These are phyloP conservation scores for Furnarius figulus DNA, from an alignment of 2,113 vertebrate species.

Conservation along the genomic window DNA sequence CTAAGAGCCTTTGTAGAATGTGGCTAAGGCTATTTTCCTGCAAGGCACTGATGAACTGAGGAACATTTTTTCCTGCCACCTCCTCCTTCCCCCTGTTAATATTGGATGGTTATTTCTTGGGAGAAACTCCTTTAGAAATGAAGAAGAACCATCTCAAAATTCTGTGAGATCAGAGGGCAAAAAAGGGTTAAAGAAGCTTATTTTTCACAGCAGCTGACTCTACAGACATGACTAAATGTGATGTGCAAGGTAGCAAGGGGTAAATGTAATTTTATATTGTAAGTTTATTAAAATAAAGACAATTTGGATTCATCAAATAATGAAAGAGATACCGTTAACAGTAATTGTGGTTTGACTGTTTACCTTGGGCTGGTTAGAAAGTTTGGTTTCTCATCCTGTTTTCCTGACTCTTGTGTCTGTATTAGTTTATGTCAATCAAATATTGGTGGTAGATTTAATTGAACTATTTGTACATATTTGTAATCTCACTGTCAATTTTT, in stretches of 20 bases:
- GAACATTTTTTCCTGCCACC: neutral
- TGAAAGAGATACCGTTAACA: neutral
- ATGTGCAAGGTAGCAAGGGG: conserved; percentile 49
- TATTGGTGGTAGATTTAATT: neutral
- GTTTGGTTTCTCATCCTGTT: neutral
- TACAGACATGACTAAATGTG: neutral
- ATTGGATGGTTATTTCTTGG: neutral
- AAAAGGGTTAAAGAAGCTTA: neutral
- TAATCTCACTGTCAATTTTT: neutral
- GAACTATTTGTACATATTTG: neutral
- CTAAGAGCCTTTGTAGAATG: neutral
- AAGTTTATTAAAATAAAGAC: neutral
- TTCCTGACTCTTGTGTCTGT: neutral
- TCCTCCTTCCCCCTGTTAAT: neutral
- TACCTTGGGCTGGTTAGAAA: neutral
- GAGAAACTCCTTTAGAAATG: neutral
- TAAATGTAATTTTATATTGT: neutral
- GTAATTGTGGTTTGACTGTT: conserved; percentile 8
- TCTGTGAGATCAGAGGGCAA: neutral
- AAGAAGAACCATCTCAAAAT: neutral
- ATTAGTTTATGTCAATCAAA: neutral
- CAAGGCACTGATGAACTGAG: neutral
- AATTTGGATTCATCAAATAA: neutral
- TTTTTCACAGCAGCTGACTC: neutral
- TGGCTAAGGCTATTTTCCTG: neutral